Evolutionary conservation across 2,888 invertebrate species (phyloP).

Genomic region (Piscicola geometra): DNA sequence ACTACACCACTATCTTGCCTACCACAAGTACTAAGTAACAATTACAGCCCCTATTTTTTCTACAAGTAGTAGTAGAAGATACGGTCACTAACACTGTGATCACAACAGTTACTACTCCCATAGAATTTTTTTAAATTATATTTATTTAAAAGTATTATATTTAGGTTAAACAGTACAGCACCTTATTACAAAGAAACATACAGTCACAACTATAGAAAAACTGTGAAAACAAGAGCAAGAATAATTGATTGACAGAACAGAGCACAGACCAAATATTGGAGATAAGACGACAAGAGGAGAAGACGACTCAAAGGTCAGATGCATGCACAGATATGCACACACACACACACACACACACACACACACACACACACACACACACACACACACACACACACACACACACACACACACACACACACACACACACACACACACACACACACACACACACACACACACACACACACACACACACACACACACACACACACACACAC

Average conservation of each 20-base stretch:
- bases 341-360: slow-evolving; percentile 27
- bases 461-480: slow-evolving; percentile 22
- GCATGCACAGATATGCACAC: slow-evolving; percentile 12
- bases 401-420: slow-evolving; percentile 14
- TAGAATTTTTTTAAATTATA: too few relatives aligned
- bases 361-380: slow-evolving; percentile 28
- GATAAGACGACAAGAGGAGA: background rate
- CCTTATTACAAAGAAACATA: too few relatives aligned
- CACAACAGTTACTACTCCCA: too few relatives aligned
- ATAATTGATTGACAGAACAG: slow-evolving; percentile 6
- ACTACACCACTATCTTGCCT: too few relatives aligned
- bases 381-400: slow-evolving; percentile 22
- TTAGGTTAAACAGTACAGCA: too few relatives aligned
- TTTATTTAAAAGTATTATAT: too few relatives aligned
- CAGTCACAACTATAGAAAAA: background rate
- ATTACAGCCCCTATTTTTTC: too few relatives aligned
- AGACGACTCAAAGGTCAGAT: slow-evolving; percentile 3
- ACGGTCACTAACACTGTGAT: too few relatives aligned
- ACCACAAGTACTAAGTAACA: too few relatives aligned
- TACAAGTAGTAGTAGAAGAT: too few relatives aligned
- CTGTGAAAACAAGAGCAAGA: background rate
- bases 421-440: slow-evolving; percentile 12
- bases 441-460: slow-evolving; percentile 17
- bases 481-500: slow-evolving; percentile 15
- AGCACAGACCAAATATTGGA: background rate